phyloP scores from a whole-genome alignment of 2,113 vertebrate genomes.

The Sprattus sprattus region DNA sequence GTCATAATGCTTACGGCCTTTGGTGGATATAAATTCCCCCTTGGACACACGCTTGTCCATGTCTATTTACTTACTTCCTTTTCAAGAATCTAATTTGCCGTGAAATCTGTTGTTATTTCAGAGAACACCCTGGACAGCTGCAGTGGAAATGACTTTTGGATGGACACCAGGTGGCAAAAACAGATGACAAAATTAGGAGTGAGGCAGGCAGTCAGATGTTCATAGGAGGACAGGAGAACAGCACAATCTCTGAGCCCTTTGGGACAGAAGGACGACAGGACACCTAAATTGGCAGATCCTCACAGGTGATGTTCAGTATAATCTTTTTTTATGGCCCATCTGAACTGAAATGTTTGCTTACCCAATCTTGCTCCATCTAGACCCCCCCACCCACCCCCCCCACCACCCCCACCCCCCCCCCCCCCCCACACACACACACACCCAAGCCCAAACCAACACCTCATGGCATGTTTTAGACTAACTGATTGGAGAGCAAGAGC shows the following conservation, averaged over 20 bases:
- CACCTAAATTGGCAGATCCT: not conserved
- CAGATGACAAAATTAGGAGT: constrained; percentile 26
- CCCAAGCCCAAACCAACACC: too few relatives aligned
- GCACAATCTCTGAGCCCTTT: too few relatives aligned
- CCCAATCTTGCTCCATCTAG: too few relatives aligned
- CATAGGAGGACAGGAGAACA: not conserved
- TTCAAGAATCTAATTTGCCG: constrained; percentile 37
- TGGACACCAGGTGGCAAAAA: constrained; percentile 42
- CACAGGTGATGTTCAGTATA: not conserved
- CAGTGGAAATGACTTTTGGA: constrained; percentile 40
- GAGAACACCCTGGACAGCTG: constrained; percentile 42
- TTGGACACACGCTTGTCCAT: constrained; percentile 32
- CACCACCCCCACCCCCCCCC: too few relatives aligned
- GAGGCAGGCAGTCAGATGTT: constrained; percentile 11
- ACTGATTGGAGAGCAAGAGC: too few relatives aligned
- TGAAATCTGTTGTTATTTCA: constrained; percentile 41
- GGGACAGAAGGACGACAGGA: not conserved
- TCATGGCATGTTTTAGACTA: too few relatives aligned
- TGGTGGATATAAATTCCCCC: constrained; percentile 13
- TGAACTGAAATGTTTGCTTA: too few relatives aligned
- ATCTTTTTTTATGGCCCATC: too few relatives aligned
- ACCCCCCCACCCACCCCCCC: too few relatives aligned
- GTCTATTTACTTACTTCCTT: constrained; percentile 29
- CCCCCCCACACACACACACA: too few relatives aligned
- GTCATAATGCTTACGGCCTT: not conserved